phyloP scores from a whole-genome alignment of 1,140 invertebrate genomes.

The Hermatobates lingyangjiaoensis region DNA sequence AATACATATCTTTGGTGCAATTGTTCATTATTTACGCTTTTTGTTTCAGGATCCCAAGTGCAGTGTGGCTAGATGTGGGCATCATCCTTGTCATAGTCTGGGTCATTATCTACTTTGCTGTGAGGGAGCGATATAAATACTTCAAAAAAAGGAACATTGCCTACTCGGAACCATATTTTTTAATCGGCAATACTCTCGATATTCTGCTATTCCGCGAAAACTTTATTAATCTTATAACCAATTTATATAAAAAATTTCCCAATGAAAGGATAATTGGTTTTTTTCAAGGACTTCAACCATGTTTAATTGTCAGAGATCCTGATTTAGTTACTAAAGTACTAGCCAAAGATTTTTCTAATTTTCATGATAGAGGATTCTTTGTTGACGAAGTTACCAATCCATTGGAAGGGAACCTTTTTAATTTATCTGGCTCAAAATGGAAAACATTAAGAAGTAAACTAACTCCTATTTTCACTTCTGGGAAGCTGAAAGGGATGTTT shows the following conservation, averaged over 20 bases:
- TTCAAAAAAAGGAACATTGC: too few species aligned
- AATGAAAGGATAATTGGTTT: constrained; percentile 8
- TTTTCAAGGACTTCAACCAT: constrained; percentile 22
- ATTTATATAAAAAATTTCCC: constrained; percentile 17
- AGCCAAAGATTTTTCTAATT: constrained; percentile 33
- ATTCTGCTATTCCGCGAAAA: too few species aligned
- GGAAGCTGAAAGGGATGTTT: constrained; percentile 35
- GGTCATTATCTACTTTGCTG: too few species aligned
- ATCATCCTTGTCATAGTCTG: too few species aligned
- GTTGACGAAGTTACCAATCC: constrained; percentile 29
- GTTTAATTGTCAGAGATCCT: constrained; percentile 31
- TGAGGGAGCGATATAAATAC: too few species aligned
- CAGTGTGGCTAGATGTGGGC: too few species aligned
- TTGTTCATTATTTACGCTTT: too few species aligned
- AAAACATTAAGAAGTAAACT: constrained; percentile 28
- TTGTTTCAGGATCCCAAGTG: too few species aligned
- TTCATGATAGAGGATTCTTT: constrained; percentile 26
- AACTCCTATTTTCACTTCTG: constrained; percentile 33
- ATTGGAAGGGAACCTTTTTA: constrained; percentile 32
- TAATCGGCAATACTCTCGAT: too few species aligned
- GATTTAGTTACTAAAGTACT: constrained; percentile 32
- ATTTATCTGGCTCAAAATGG: constrained; percentile 29
- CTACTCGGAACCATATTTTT: too few species aligned
- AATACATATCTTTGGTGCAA: too few species aligned
- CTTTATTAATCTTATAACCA: background rate